Evolutionary conservation across 2,888 invertebrate species (phyloP), one percentile per base, ranked within the genome.

Genomic region (Seladonia tumulorum): DNA sequence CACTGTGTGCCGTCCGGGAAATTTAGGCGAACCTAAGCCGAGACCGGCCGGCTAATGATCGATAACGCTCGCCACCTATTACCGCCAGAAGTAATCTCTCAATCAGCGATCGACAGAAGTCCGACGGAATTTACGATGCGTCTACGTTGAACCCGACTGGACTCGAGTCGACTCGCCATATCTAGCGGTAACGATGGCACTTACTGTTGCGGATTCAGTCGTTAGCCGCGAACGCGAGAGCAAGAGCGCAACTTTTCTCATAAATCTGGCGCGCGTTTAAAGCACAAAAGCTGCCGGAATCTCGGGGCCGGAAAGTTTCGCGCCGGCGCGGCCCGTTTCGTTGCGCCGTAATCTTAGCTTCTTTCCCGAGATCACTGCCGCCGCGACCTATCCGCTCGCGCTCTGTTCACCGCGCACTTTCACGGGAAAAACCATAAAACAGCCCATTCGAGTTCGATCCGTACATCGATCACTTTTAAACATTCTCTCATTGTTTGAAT

Each of bases 301-400:
- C 76, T n/a, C 76, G 49, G 25, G 16, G 22, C 74, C 78, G 73
- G 45, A 18, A 79, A 85, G 82, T 85, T 88, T 84, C 82, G 71
- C 82, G 39, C 63, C 79, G 77, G 68, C 68, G 66, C 66, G 35
- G 29, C 29, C 29, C 29, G 29, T 63, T 29, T 16, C 66, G 66
- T 53, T 53, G 53, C 53, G 53, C 53, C 71, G 71, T 47, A 47
- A 71, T 47, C 71, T 47, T 71, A 25, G 14, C 70, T n/a, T 49
- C 49, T 49, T 49, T 49, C 49, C 18, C 49, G 49, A 49, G 49
- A 49, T 22, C 49, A 22, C 49, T 18, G 49, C 49, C 49, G 49
- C 49, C 49, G 49, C 29, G 49, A 49, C 49, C 18, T 49, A 49
- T 49, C 49, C 49, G 18, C 49, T 18, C 49, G 18, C 18, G 18